A percentile compares a stretch with the other conserved stretches of the same genome.
These are phyloP conservation scores for Phataginus tricuspis DNA, from an alignment of 2,797 vertebrate genomes.

Conservation along the genomic window DNA sequence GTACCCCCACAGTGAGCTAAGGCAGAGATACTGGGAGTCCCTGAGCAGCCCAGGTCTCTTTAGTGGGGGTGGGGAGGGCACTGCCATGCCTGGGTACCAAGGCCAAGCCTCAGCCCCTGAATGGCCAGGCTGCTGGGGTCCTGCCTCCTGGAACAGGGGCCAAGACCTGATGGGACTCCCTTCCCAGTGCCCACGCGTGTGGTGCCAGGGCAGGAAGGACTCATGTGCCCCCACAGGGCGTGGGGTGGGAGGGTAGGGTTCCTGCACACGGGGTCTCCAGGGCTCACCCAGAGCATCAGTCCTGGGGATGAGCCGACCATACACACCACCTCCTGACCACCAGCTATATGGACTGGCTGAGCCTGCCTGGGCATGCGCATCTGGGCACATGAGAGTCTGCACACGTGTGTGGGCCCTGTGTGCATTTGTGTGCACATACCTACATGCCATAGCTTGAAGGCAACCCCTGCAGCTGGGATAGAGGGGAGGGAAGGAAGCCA, in stretches of 20 bases:
- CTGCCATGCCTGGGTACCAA: accelerated
- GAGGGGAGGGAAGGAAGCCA: background rate
- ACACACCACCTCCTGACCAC: background rate
- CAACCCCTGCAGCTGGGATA: background rate
- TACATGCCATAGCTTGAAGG: background rate
- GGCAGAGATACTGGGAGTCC: background rate
- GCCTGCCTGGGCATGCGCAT: accelerated
- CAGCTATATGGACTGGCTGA: background rate
- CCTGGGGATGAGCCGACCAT: background rate
- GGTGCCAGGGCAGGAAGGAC: background rate
- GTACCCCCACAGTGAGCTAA: background rate
- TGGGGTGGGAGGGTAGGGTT: accelerated
- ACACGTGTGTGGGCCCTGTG: background rate
- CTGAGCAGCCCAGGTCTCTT: background rate
- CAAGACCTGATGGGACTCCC: background rate
- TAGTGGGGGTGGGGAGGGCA: too few relatives aligned
- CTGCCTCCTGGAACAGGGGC: background rate
- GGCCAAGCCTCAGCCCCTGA: background rate
- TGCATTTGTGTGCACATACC: background rate
- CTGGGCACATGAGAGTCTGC: too few relatives aligned
- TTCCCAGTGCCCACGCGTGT: background rate
- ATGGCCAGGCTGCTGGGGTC: too few relatives aligned
- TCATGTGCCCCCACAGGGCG: background rate
- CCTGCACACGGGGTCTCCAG: background rate
- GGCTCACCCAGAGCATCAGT: background rate